phyloP scores from a whole-genome alignment of 2,888 invertebrate genomes.

The Sphinx pinastri region DNA sequence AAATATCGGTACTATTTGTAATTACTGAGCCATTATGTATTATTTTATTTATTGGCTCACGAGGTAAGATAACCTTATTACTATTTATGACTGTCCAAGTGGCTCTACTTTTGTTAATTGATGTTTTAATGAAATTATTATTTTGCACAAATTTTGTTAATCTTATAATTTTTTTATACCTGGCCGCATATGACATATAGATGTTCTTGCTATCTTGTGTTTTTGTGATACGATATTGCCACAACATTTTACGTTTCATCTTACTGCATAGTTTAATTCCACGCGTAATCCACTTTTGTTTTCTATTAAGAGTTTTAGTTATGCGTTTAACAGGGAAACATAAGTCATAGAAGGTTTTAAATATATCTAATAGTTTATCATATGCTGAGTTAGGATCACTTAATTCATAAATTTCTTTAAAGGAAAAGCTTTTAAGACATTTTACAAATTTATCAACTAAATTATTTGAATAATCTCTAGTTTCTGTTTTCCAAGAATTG shows the following conservation, averaged over 20 bases:
- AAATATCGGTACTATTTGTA: background rate
- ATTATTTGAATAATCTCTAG: background rate
- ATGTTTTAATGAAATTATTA: background rate
- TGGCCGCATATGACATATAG: background rate
- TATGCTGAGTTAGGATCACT: background rate
- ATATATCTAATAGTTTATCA: background rate
- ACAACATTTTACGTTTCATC: conserved; percentile 3
- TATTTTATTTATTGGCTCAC: background rate
- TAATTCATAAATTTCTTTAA: background rate
- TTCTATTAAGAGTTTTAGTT: background rate
- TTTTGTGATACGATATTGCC: background rate
- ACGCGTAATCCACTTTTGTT: conserved; percentile 18
- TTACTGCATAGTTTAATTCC: conserved; percentile 23
- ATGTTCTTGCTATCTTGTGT: too few species aligned
- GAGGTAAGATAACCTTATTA: background rate
- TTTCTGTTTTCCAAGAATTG: conserved; percentile 21
- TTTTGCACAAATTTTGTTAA: background rate
- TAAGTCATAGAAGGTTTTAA: conserved; percentile 17
- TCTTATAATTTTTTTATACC: background rate
- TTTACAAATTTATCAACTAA: conserved; percentile 10
- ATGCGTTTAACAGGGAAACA: conserved; percentile 20
- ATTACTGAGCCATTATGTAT: conserved; percentile 1
- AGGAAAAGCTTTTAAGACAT: background rate
- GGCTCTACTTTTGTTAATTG: background rate
- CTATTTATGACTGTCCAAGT: background rate